phyloP scores from a whole-genome alignment of 2,113 vertebrate species.

The Amblyopsis rosae region DNA sequence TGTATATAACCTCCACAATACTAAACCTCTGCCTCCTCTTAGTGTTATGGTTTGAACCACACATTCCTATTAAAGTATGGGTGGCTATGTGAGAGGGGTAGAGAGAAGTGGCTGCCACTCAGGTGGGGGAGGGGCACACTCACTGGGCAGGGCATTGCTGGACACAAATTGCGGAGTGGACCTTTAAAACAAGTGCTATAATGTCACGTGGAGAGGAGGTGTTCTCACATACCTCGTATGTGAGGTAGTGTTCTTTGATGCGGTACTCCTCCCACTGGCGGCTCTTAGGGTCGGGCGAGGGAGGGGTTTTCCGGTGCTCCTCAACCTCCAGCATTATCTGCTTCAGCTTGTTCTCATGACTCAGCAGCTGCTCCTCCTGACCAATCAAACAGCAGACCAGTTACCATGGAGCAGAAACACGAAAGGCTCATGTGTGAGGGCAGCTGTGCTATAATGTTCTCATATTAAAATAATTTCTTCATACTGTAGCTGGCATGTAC shows the following conservation, averaged over 20 bases:
- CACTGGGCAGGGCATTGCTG: too few relatives aligned
- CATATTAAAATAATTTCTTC: too few relatives aligned
- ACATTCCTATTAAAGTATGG: too few relatives aligned
- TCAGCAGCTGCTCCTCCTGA: slow-evolving; percentile 93
- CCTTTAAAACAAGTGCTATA: too few relatives aligned
- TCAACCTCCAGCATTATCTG: slow-evolving; percentile 93
- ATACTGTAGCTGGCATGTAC: too few relatives aligned
- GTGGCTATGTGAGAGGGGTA: too few relatives aligned
- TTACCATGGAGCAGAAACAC: slow-evolving; percentile 17
- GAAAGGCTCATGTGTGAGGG: not conserved
- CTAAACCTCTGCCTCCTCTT: too few relatives aligned
- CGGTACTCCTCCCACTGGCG: slow-evolving; percentile 92
- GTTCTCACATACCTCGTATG: slow-evolving; percentile 85
- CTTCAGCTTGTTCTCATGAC: slow-evolving; percentile 94
- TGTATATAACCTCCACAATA: not conserved
- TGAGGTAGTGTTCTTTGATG: slow-evolving; percentile 97
- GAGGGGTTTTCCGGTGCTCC: slow-evolving; percentile 85
- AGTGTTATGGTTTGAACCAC: too few relatives aligned
- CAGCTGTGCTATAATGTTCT: too few relatives aligned
- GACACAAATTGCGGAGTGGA: too few relatives aligned
- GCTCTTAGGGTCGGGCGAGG: slow-evolving; percentile 86
- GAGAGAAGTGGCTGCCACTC: too few relatives aligned
- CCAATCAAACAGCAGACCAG: slow-evolving; percentile 32
- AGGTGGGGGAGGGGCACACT: too few relatives aligned
- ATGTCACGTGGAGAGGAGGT: not conserved